Base-by-base conservation (phyloP, 2,797 vertebrate genomes). In the Enteromius unitaeniatus region DNA sequence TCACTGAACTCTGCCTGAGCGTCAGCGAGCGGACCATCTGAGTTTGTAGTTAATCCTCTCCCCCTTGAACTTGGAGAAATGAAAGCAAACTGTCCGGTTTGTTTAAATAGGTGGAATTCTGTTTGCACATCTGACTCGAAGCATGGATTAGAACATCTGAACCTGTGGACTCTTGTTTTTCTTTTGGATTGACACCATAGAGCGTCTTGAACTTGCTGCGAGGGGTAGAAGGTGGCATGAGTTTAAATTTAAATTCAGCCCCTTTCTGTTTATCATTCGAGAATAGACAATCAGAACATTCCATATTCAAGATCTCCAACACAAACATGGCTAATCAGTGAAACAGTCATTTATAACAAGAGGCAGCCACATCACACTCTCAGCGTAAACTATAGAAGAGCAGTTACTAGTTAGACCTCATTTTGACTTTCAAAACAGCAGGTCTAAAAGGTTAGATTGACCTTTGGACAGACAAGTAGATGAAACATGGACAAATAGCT, bases 111-210 rank as follows among this genome's bases (percentile, higher is more conserved):
- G 86, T 91, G 93, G 92, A 93, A 93, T 94, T 93, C 81, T 94
- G 93, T 94, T 95, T 93, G 84, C 83, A 93, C 90, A 92, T 86
- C 88, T 89, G 85, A 89, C 87, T 85, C 87, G 86, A 88, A 89
- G 84, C 79, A 78, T n/a, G 91, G 92, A 94, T 94, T 93, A 94
- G 88, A 88, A 92, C 91, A 92, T 92, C 87, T 92, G 84, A 93
- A 91, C 88, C 91, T 72, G 67, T 85, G 85, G 80, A 45, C 82
- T 90, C 87, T 37, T 93, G 92, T 94, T 92, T 90, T 90, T 91
- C 87, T 94, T 87, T 76, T 79, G 76, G 73, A 84, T 72, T 92
- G 88, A 89, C 88, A 49, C 5, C 5, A 51, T 89, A 76, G 89
- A 84, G 92, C 92, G 93, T 74, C 53, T 82, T 87, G 88, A 86